Evolutionary conservation across 2,797 vertebrate genomes (phyloP), one percentile per base, ranked within the genome.

Genomic region (Arnoldichthys spilopterus): DNA sequence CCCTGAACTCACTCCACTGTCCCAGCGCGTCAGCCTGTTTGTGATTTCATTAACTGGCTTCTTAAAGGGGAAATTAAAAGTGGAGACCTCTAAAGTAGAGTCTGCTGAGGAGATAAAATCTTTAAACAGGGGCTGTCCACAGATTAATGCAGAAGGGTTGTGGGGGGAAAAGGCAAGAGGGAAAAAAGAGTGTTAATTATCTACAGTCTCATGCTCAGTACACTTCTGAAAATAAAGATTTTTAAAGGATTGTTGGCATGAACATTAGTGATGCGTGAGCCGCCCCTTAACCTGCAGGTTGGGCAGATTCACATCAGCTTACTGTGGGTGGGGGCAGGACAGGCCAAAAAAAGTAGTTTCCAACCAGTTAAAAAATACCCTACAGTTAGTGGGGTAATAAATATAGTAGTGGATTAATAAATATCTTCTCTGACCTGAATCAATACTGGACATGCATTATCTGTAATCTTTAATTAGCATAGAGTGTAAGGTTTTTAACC

Each of bases 11-110:
- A 83, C 87, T 77, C 86, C 85, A 77, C 85, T 75, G 69, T 94
- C 92, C 92, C 93, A 88, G 67, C 18, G 88, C 90, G 87, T 88
- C 85, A 49, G 89, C 79, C 90, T 92, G 92, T 92, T 92, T 92
- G 91, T 89, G 92, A 91, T 91, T 94, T 93, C 92, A 94, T 94
- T 93, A 94, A 87, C 89, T 49, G 77, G 73, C 84, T 90, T 91
- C 89, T 93, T 93, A 93, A 91, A 93, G 87, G 87, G 88, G 90
- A 90, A 92, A 89, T 90, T 91, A 89, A 91, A 90, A 82, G 83
- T 75, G 69, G 82, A 90, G 86, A 89, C 89, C 84, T 68, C 87
- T 87, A 90, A 91, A 85, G 75, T 88, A 82, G 76, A 79, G 66
- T 70, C 71, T 49, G 69, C 63, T 43, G 64, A 68, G 43, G 64